These are phyloP conservation scores for Bambusicola thoracicus DNA, from an alignment of 2,113 vertebrate genomes.

Conservation along the genomic window DNA sequence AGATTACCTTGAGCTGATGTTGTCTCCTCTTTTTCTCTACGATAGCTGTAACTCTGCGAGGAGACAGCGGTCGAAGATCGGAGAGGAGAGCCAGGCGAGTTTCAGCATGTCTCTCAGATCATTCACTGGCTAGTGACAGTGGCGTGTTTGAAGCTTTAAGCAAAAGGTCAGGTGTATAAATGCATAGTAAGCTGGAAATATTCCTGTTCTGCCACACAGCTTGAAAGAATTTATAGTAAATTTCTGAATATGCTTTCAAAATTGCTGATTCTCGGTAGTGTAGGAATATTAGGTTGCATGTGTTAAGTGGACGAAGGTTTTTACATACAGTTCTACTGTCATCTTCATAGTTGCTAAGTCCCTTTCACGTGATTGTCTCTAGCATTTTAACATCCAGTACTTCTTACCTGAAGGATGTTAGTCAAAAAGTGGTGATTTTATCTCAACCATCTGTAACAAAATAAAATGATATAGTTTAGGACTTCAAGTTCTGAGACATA, in stretches of 20 bases:
- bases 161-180: slow-evolving; percentile 84
- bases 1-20: background rate
- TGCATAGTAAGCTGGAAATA: slow-evolving; percentile 63
- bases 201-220: background rate
- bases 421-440: background rate
- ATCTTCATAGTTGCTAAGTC: background rate
- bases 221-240: background rate
- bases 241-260: background rate
- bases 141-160: slow-evolving; percentile 97
- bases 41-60: slow-evolving; percentile 89
- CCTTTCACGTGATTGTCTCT: background rate
- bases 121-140: slow-evolving; percentile 95
- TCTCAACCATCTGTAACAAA: background rate
- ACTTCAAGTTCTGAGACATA: background rate
- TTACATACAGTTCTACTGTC: background rate
- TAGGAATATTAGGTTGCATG: background rate
- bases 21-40: background rate
- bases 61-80: slow-evolving; percentile 86
- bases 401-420: background rate
- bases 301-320: background rate
- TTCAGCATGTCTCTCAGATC: slow-evolving; percentile 91
- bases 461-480: background rate
- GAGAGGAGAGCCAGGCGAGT: slow-evolving; percentile 88
- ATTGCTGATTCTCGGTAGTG: background rate
- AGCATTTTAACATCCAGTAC: background rate